A percentile compares a stretch with the other conserved stretches of the same genome.
Evolutionary conservation across 2,113 vertebrate genomes (phyloP).

Genomic region (Chroicocephalus ridibundus): DNA sequence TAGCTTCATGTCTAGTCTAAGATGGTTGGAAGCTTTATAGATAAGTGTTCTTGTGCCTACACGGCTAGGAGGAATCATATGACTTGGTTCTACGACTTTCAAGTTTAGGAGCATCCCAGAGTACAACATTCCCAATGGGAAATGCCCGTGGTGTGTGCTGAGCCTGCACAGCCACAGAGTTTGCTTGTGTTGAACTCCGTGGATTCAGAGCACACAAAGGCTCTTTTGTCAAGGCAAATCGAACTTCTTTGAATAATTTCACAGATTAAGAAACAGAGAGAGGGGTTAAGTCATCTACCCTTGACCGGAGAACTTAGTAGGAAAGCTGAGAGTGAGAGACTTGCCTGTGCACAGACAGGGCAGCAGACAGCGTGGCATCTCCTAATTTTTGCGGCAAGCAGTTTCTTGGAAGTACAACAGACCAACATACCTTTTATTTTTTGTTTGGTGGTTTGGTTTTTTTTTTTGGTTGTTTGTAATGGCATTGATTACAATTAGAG

Average conservation of each 20-base stretch:
- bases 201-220: neutral
- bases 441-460: neutral
- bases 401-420: neutral
- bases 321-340: neutral
- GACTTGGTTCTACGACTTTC: neutral
- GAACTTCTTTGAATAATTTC: constrained; percentile 17
- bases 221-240: constrained; percentile 1
- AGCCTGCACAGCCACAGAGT: neutral
- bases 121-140: rapidly evolving
- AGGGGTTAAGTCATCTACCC: neutral
- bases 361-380: neutral
- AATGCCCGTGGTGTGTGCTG: rapidly evolving
- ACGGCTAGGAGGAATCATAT: neutral
- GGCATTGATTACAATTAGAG: neutral
- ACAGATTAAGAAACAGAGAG: neutral
- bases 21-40: neutral
- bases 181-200: neutral
- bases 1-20: neutral
- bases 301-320: neutral
- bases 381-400: neutral
- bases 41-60: neutral
- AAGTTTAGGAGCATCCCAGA: neutral
- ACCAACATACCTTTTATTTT: neutral
- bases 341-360: neutral
- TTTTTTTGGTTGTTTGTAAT: neutral